Percentiles rank a stretch among this genome's conserved stretches.
phyloP scores from a whole-genome alignment of 2,113 vertebrate species.

The Gymnogyps californianus region DNA sequence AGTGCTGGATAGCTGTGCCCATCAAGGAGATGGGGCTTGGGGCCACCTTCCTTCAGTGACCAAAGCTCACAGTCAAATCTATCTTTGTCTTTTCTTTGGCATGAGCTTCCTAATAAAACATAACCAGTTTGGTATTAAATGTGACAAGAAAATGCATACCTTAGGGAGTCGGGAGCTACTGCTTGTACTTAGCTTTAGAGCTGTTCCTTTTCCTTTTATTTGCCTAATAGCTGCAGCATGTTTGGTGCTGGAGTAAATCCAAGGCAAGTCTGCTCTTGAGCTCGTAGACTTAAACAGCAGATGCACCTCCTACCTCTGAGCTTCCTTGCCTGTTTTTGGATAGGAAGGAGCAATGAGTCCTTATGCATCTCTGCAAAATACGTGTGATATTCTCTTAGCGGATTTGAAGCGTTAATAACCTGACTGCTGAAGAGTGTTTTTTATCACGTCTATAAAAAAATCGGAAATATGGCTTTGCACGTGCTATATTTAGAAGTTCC shows the following conservation, averaged over 20 bases:
- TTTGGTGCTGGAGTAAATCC: neutral
- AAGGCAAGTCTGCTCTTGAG: neutral
- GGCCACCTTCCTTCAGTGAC: neutral
- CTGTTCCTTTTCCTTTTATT: neutral
- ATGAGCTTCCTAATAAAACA: neutral
- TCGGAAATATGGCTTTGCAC: neutral
- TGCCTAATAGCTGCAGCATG: neutral
- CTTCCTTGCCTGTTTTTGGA: neutral
- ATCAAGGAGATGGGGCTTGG: neutral
- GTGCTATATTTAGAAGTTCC: neutral
- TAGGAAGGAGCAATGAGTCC: neutral
- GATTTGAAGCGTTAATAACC: neutral
- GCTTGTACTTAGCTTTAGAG: neutral
- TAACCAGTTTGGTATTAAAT: neutral
- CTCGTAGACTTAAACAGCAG: neutral
- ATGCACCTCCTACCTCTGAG: neutral
- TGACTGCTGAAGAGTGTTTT: neutral
- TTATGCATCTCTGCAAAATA: neutral
- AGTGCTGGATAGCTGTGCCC: neutral
- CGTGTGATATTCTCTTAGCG: neutral
- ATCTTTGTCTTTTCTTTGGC: neutral
- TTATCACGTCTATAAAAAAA: neutral
- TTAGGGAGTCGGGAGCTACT: neutral
- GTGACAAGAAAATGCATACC: no score
- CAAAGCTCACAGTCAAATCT: neutral